Evolutionary conservation across 2,113 vertebrate species (phyloP).

Genomic region (Dermatemys mawii): DNA sequence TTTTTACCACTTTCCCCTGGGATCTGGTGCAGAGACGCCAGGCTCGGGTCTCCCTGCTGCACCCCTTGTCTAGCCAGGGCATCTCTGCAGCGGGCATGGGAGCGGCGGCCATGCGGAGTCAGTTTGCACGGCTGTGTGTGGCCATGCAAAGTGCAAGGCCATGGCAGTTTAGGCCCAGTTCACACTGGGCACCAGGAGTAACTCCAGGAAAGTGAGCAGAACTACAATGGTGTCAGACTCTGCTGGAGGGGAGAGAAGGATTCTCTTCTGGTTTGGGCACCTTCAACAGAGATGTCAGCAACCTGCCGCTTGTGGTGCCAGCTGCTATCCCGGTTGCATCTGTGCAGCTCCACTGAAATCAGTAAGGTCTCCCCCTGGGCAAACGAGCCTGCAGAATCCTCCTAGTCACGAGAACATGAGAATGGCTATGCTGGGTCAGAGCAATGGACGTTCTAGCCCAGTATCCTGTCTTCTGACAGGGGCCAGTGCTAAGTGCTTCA

Average conservation of each 20-base stretch:
- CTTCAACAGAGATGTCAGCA: fast-evolving
- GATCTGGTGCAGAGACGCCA: fast-evolving
- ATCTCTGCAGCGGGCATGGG: not conserved
- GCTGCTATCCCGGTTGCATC: not conserved
- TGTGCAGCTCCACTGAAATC: no score
- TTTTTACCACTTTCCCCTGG: not conserved
- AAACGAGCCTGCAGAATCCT: no score
- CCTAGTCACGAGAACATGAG: not conserved
- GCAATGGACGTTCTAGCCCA: not conserved
- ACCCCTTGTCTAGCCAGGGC: not conserved
- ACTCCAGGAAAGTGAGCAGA: fast-evolving
- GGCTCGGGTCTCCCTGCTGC: fast-evolving
- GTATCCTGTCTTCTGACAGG: not conserved
- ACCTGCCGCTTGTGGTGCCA: not conserved
- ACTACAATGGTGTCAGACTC: not conserved
- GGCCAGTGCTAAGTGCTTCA: not conserved
- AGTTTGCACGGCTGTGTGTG: not conserved
- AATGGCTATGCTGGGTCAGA: not conserved
- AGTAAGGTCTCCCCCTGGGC: no score
- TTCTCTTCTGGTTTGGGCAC: not conserved
- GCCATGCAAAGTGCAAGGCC: no score
- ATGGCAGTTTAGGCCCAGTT: fast-evolving
- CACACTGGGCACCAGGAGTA: not conserved
- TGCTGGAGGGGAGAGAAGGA: not conserved
- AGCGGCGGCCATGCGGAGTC: not conserved